Evolutionary conservation across 2,113 vertebrate species (phyloP).

Genomic region (Motacilla tschutschensis): DNA sequence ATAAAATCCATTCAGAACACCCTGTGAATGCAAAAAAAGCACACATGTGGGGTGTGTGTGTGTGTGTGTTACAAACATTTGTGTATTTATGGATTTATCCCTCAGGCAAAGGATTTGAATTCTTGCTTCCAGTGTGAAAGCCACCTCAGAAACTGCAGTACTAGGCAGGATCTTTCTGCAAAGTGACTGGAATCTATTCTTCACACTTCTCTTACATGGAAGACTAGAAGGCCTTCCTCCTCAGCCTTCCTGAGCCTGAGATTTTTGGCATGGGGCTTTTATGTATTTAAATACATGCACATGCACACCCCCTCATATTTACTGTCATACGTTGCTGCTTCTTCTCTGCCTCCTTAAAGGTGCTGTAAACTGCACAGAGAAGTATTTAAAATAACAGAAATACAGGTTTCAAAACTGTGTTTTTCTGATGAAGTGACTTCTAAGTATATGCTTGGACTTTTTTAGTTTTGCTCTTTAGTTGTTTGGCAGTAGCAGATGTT

Average conservation of each 20-base stretch:
- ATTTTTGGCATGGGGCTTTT: neutral
- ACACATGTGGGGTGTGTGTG: neutral
- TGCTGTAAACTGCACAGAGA: neutral
- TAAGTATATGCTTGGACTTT: neutral
- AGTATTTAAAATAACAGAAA: neutral
- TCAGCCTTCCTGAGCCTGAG: neutral
- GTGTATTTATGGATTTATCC: too few species aligned
- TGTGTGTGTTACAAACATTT: neutral
- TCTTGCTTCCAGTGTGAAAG: neutral
- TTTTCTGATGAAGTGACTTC: neutral
- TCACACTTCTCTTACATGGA: neutral
- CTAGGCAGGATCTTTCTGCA: neutral
- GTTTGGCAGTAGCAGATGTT: neutral
- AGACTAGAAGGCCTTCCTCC: neutral
- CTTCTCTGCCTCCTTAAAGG: neutral
- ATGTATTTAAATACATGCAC: neutral
- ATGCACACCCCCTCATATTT: neutral
- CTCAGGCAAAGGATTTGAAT: neutral
- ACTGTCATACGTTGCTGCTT: neutral
- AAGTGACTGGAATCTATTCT: neutral
- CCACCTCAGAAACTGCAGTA: neutral
- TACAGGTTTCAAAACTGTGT: neutral
- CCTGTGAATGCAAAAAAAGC: neutral
- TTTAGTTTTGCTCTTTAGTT: neutral
- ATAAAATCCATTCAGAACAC: neutral